phyloP scores from a whole-genome alignment of 1,140 invertebrate genomes.

The Drosophila sp. region DNA sequence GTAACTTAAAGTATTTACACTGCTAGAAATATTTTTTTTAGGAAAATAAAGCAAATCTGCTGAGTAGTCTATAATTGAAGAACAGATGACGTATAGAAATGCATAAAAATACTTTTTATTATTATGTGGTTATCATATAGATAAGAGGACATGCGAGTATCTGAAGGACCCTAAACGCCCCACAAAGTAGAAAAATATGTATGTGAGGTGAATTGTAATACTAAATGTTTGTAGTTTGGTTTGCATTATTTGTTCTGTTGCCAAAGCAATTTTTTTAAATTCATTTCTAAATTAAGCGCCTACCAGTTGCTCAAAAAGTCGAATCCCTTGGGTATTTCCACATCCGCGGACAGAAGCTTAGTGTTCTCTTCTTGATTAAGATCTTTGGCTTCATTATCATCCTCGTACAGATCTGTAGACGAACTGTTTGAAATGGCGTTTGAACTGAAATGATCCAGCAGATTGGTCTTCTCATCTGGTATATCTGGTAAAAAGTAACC shows the following conservation, averaged over 20 bases:
- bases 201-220: background rate
- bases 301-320: constrained; percentile 81
- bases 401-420: constrained; percentile 40
- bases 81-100: constrained; percentile 7
- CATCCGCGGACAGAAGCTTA: constrained; percentile 48
- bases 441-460: constrained; percentile 29
- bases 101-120: constrained; percentile 8
- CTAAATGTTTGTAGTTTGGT: constrained; percentile 3
- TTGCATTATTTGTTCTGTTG: background rate
- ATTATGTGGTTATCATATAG: background rate
- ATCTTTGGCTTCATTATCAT: constrained; percentile 48
- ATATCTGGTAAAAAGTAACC: constrained; percentile 4
- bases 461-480: constrained; percentile 24
- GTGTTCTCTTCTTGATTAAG: constrained; percentile 40
- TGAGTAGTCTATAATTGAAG: constrained; percentile 4
- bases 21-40: constrained; percentile 12
- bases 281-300: background rate
- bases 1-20: constrained; percentile 21
- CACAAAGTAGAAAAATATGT: constrained; percentile 1
- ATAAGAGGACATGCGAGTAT: constrained; percentile 1
- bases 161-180: background rate
- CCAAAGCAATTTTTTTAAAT: background rate
- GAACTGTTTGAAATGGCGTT: constrained; percentile 24
- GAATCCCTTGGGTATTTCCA: constrained; percentile 72
- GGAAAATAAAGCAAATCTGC: background rate